Evolutionary conservation across 2,113 vertebrate genomes (phyloP).

Genomic region (Lasiurus cinereus): DNA sequence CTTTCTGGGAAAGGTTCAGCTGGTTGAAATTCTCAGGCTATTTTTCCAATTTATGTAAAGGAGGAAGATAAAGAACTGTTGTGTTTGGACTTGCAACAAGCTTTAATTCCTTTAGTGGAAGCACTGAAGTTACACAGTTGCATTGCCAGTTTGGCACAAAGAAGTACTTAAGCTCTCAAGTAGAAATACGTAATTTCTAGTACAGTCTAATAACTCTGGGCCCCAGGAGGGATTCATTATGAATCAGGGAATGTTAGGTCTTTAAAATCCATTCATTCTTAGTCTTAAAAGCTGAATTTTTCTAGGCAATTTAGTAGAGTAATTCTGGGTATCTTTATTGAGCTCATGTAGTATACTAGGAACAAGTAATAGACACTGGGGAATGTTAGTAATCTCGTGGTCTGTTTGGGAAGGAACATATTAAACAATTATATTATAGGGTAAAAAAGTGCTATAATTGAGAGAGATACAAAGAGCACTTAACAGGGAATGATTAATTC

Average conservation of each 20-base stretch:
- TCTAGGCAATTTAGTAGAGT: neutral
- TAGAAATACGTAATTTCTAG: conserved; percentile 58
- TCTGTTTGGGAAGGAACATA: conserved; percentile 19
- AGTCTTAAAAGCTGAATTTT: conserved; percentile 1
- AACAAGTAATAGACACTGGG: neutral
- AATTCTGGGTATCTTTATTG: conserved; percentile 17
- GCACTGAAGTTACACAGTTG: conserved; percentile 62
- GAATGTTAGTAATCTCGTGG: conserved; percentile 5
- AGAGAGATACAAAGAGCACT: neutral
- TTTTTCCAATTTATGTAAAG: conserved; percentile 50
- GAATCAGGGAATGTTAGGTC: conserved; percentile 9
- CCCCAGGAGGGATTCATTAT: conserved; percentile 17
- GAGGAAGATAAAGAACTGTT: conserved; percentile 58
- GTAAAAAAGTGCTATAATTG: conserved; percentile 3
- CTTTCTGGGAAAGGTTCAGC: conserved; percentile 17
- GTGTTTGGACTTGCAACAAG: conserved; percentile 74
- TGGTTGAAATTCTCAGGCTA: conserved; percentile 42
- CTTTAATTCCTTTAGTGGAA: conserved; percentile 78
- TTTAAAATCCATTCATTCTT: conserved; percentile 47
- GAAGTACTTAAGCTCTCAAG: conserved; percentile 68
- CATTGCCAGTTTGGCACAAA: conserved; percentile 75
- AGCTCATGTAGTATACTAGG: conserved; percentile 25
- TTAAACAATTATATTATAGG: neutral
- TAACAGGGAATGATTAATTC: conserved; percentile 16
- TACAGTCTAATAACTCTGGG: neutral